Base-by-base conservation (phyloP, 1,140 invertebrate species). In the Bombus haemorrhoidalis region DNA sequence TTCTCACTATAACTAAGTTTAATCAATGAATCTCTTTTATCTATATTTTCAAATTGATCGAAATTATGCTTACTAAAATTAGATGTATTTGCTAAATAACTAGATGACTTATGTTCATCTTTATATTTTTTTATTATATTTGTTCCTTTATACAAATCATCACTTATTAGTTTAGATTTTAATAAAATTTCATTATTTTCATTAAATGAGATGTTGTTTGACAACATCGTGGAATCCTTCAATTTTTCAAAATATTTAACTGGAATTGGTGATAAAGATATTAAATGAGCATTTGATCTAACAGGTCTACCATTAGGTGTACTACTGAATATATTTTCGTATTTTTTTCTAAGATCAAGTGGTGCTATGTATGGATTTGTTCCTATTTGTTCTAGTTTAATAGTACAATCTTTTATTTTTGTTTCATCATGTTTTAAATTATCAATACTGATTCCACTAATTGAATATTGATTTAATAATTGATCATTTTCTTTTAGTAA, bases 231-330 rank as follows among this genome's bases (percentile, higher is more conserved):
- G 32, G 32, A 66, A 47, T n/a, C 32, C 32, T 74, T 34, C 32
- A 37, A 59, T 13, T 68, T 69, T 18, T 88, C 22, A n/a, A 9
- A 28, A 78, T 32, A 59, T 25, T 25, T 47, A 53, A 32, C 59
- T 53, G 76, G n/a, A 74, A 90, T 90, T 37, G 89, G 89, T 15
- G 89, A 90, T 9, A 87, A 57, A 13, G 32, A 5, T 66, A 83
- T n/a, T 59, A 37, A 57, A 86, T 32, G n/a, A 12, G 53, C 32
- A 22, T 25, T 18, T 69, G 37, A 9, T 83, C 41, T 83, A 59
- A 83, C 0, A 41, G 12, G n/a, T 77, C 28, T 90, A 39, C 9
- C 22, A 41, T 68, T 53, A 47, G 89, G 89, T 59, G 89, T 90
- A 47, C 89, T 90, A 64, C 75, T 87, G 22, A 86, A 28, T 25